Evolutionary conservation across 37 sponge, comb jelly and placozoan species (phyloP).

Genomic region (Mnemiopsis leidyi): DNA sequence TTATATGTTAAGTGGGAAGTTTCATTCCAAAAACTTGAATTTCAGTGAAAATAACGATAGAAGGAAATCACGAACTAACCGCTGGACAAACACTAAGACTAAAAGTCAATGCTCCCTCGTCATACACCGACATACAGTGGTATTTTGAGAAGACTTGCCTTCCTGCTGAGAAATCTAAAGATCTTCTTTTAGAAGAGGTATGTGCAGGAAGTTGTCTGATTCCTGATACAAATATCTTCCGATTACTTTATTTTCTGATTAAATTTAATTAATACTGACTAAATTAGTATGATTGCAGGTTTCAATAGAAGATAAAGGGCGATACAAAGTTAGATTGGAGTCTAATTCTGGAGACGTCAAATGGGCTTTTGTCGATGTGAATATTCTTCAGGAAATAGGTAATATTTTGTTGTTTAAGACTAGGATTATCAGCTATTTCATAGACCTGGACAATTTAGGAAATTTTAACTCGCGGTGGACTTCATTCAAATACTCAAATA

Average conservation of each 20-base stretch:
- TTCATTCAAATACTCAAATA: too few species aligned
- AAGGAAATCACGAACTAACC: not conserved
- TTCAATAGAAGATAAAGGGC: not conserved
- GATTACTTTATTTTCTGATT: too few species aligned
- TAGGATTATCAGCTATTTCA: too few species aligned
- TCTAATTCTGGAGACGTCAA: slow-evolving; percentile 21
- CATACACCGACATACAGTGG: slow-evolving; percentile 52
- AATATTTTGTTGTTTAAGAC: too few species aligned
- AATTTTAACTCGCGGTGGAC: too few species aligned
- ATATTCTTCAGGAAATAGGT: not conserved
- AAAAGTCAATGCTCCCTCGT: slow-evolving; percentile 16
- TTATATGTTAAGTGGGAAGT: too few species aligned
- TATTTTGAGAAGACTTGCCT: not conserved
- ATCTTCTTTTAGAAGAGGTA: not conserved
- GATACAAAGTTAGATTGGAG: slow-evolving; percentile 40
- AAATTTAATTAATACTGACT: too few species aligned
- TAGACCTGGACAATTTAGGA: too few species aligned
- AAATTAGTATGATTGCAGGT: too few species aligned
- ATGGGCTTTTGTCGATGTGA: slow-evolving; percentile 29
- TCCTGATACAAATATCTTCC: too few species aligned
- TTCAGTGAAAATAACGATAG: not conserved
- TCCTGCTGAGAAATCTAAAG: slow-evolving; percentile 27
- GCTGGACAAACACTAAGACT: not conserved
- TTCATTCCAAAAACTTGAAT: too few species aligned
- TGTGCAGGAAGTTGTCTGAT: too few species aligned